phyloP scores from a whole-genome alignment of 1,140 invertebrate species.

The Venturia canescens region DNA sequence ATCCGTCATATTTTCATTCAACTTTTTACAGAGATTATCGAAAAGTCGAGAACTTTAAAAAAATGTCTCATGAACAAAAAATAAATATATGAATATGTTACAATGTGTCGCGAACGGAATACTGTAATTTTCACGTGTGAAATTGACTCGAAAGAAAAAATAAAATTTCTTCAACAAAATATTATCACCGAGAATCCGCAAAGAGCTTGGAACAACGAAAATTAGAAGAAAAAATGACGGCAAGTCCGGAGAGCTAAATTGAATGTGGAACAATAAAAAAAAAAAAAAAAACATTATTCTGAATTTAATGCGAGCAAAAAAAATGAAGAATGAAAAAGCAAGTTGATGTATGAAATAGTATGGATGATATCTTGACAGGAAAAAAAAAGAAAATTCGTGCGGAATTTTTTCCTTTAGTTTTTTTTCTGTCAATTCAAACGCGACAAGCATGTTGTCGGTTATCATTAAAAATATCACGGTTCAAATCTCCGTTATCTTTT shows the following conservation, averaged over 20 bases:
- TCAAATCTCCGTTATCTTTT: constrained; percentile 39
- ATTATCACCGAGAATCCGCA: background rate
- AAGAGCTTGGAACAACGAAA: background rate
- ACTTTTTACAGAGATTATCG: background rate
- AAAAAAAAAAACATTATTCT: background rate
- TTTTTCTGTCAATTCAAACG: too few species aligned
- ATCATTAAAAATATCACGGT: constrained; percentile 33
- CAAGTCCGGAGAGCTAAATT: background rate
- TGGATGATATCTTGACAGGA: too few species aligned
- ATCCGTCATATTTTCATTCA: background rate
- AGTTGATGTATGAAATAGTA: too few species aligned
- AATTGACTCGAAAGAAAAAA: background rate
- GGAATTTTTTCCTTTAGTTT: background rate
- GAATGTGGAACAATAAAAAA: background rate
- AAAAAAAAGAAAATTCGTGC: too few species aligned
- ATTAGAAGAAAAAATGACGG: background rate
- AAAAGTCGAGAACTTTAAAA: too few species aligned
- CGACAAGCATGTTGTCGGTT: constrained; percentile 15
- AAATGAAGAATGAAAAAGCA: background rate
- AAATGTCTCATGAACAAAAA: too few species aligned
- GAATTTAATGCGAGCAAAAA: background rate
- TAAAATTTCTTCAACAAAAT: background rate
- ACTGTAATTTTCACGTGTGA: background rate
- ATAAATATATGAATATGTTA: background rate
- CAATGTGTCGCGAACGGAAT: constrained; percentile 4